These are phyloP conservation scores for Lysandra coridon DNA, from an alignment of 2,888 invertebrate species.

Conservation along the genomic window DNA sequence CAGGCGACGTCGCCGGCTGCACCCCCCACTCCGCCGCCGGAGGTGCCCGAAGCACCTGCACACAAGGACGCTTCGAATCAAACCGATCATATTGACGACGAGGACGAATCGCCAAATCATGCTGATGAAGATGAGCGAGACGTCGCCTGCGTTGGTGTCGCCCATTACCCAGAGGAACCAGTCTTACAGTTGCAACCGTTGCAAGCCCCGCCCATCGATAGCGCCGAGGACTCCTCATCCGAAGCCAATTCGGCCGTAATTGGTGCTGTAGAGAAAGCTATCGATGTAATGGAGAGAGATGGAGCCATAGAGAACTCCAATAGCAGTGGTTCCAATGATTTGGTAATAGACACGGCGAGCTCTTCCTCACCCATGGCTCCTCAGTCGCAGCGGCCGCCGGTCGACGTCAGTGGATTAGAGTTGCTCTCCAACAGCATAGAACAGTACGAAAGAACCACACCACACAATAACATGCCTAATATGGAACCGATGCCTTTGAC, in stretches of 20 bases:
- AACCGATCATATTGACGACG: constrained; percentile 88
- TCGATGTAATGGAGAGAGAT: constrained; percentile 69
- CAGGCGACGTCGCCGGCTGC: constrained; percentile 83
- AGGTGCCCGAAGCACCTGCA: constrained; percentile 82
- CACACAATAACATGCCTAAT: constrained; percentile 60
- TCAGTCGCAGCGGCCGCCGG: constrained; percentile 55
- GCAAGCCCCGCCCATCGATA: constrained; percentile 56
- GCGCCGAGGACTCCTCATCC: constrained; percentile 68
- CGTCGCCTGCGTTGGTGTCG: constrained; percentile 71
- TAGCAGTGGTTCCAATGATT: constrained; percentile 68
- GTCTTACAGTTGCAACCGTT: constrained; percentile 48
- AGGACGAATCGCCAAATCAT: constrained; percentile 80
- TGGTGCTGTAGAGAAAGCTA: constrained; percentile 68
- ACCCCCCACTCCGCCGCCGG: constrained; percentile 74
- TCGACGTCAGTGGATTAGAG: constrained; percentile 90
- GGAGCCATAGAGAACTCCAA: constrained; percentile 66
- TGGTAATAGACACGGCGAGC: constrained; percentile 72
- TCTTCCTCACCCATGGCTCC: constrained; percentile 54
- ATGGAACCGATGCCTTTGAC: constrained; percentile 61
- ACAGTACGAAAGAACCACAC: constrained; percentile 83
- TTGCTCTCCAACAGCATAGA: constrained; percentile 92
- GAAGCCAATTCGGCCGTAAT: constrained; percentile 59
- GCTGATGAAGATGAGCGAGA: constrained; percentile 73
- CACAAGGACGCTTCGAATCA: constrained; percentile 90
- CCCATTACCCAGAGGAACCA: constrained; percentile 68